Base-by-base conservation (phyloP, 2,888 invertebrate genomes). In the Nymphalis c-album region DNA sequence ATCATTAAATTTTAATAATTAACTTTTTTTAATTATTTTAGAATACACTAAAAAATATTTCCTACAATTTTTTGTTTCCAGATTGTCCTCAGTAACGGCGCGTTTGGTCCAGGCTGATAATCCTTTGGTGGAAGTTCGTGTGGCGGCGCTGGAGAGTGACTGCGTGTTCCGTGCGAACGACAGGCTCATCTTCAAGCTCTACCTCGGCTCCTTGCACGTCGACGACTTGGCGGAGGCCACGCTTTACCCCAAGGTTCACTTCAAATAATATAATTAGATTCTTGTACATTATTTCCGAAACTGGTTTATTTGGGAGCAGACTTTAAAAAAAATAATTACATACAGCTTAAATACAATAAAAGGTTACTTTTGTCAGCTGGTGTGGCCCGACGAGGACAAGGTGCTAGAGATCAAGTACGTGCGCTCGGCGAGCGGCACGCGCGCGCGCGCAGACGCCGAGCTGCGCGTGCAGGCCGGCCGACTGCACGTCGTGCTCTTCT, bases 371-470 rank as follows among this genome's bases (percentile, higher is more conserved):
- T 6, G 26, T 31, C 65, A 78, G 96, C 91, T 96, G 67, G 84
- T 96, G 31, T 94, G 95, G 82, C 95, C 96, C 0, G 96, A 97
- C 73, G 96, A 96, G 78, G 96, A 97, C 80, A 96, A 95, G 80
- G 95, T 97, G 0, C 92, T 96, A 71, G 96, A 97, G 78, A 85
- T 96, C 60, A 97, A 96, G 84, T 96, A 95, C 80, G 95, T 96
- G 0, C 92, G 95, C 10, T 94, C 95, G 20, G 95, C 95, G 47
- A 64, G 67, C 7, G 73, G 77, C 1, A 95, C 95, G 94, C 35
- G 94, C 94, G 46, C 94, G 94, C 85, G 71, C 87, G 94, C 95
- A 0, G 95, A 96, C 84, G 96, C 96, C 20, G 95, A 94, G 75
- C 91, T 97, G 62, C 93, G 95, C 55, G 80, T 97, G 17, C 93